Evolutionary conservation across 92 coral and sea anemone species (phyloP).

Genomic region (Blastomussa wellsi): DNA sequence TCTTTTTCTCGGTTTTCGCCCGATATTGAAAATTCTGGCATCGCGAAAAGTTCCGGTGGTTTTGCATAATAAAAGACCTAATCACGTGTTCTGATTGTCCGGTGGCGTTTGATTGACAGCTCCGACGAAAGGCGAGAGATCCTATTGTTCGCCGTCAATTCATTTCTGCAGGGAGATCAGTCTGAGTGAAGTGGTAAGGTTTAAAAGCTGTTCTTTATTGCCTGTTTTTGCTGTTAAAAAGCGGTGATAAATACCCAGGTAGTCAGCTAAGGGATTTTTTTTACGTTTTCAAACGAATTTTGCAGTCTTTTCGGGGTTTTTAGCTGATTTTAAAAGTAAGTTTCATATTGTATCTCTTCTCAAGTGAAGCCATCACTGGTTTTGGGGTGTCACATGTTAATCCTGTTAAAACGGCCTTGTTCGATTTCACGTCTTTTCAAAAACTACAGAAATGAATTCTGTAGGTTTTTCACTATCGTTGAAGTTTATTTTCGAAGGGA

Average conservation of each 20-base stretch:
- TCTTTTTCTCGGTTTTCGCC: conserved; percentile 54
- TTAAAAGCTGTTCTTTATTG: conserved; percentile 66
- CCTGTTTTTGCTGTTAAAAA: conserved; percentile 37
- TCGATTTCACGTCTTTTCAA: conserved; percentile 19
- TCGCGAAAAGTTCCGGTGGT: conserved; percentile 82
- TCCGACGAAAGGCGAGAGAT: conserved; percentile 77
- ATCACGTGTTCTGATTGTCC: conserved; percentile 85
- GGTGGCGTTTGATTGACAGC: conserved; percentile 85
- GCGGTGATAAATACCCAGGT: conserved; percentile 9
- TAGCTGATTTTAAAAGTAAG: conserved; percentile 44
- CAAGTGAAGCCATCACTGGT: conserved; percentile 36
- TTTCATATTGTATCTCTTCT: conserved; percentile 32
- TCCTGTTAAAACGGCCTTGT: conserved; percentile 38
- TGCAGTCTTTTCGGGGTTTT: conserved; percentile 47
- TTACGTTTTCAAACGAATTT: conserved; percentile 50
- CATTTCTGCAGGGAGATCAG: conserved; percentile 73
- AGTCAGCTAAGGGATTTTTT: conserved; percentile 17
- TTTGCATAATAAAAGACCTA: conserved; percentile 73
- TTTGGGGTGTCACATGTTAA: conserved; percentile 42
- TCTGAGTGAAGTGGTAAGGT: conserved; percentile 84
- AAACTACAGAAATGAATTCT: conserved; percentile 3
- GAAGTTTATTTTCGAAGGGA: conserved; percentile 6
- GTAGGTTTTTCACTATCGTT: background rate
- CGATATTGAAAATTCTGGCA: conserved; percentile 61
- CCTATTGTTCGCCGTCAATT: conserved; percentile 77